Evolutionary conservation across 30 jellyfish, hydroid and myxozoan species (phyloP), one percentile per base, ranked within the genome.

Genomic region (Aurelia aurita): DNA sequence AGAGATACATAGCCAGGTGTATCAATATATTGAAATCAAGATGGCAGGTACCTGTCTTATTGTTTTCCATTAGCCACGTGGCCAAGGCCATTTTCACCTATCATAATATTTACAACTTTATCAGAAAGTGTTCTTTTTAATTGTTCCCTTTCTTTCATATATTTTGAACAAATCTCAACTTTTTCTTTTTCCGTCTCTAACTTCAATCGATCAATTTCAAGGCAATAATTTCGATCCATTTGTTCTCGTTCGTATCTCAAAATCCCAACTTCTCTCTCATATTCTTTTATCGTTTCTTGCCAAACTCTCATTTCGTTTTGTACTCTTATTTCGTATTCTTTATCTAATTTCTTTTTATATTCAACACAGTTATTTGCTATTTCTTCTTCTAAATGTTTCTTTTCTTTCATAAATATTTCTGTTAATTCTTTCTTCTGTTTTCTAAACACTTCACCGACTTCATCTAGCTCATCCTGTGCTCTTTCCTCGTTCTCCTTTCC

Each of bases 191-290:
- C 99, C 12, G 86, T 80, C 58, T 94, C 99, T 43, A 82, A 64
- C 77, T 89, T 94, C 73, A 88, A 45, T 58, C 91, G 83, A 39
- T 94, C 97, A 39, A 94, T 88, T 31, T 89, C 99, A 3, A 88
- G 59, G 68, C 97, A 86, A 60, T 87, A 94, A 81, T 94, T 94
- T 3, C 99, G 87, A 34, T 94, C 97, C 97, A 94, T 88, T 65
- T 89, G 96, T 25, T 94, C 89, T 31, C 97, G 59, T 80, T 94
- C 96, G 39, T 35, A 94, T 63, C 86, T 88, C 82, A 94, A 65
- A 45, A 94, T 87, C 23, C 70, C 96, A 20, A 94, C 69, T 71
- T 94, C 99, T 45, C 96, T 61, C 59, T 94, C 96, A 74, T 72
- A 89, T 23, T 94, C 99, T 57, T 85, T 79, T 0, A 94, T 83